A percentile compares a stretch with the other conserved stretches of the same genome.
phyloP scores from a whole-genome alignment of 2,888 invertebrate species.

The Tiliacea aurago region DNA sequence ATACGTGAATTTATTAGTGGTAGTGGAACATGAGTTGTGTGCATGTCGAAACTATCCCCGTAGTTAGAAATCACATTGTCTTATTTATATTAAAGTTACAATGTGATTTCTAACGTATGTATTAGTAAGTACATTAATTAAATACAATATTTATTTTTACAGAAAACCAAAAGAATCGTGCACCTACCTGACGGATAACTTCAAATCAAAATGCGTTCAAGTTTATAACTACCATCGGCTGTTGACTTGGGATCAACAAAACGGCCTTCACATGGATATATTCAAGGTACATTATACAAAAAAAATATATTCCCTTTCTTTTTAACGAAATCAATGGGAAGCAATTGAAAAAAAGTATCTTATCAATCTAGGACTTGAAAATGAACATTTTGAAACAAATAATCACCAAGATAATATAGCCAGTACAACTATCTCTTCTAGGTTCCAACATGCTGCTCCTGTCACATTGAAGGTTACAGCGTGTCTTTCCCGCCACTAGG shows the following conservation, averaged over 20 bases:
- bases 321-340: not conserved
- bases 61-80: not conserved
- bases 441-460: slow-evolving; percentile 95
- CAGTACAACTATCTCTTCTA: slow-evolving; percentile 71
- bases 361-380: not conserved
- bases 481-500: slow-evolving; percentile 92
- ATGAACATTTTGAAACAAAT: not conserved
- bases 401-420: not conserved
- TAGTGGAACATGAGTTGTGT: slow-evolving; percentile 2
- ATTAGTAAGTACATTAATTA: not conserved
- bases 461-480: slow-evolving; percentile 94
- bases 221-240: slow-evolving; percentile 96
- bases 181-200: slow-evolving; percentile 94
- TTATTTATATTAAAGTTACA: too few relatives aligned
- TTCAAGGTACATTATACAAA: slow-evolving; percentile 91
- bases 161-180: slow-evolving; percentile 94
- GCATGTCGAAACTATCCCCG: not conserved
- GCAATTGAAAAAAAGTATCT: not conserved
- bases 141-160: slow-evolving; percentile 63
- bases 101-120: not conserved
- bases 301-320: not conserved
- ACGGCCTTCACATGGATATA: slow-evolving; percentile 95
- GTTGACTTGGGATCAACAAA: slow-evolving; percentile 95
- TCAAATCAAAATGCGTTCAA: slow-evolving; percentile 95
- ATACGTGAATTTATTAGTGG: slow-evolving; percentile 22